A percentile compares a stretch with the other conserved stretches of the same genome.
Evolutionary conservation across 2,113 vertebrate genomes (phyloP).

Genomic region (Tricholaema leucomelas): DNA sequence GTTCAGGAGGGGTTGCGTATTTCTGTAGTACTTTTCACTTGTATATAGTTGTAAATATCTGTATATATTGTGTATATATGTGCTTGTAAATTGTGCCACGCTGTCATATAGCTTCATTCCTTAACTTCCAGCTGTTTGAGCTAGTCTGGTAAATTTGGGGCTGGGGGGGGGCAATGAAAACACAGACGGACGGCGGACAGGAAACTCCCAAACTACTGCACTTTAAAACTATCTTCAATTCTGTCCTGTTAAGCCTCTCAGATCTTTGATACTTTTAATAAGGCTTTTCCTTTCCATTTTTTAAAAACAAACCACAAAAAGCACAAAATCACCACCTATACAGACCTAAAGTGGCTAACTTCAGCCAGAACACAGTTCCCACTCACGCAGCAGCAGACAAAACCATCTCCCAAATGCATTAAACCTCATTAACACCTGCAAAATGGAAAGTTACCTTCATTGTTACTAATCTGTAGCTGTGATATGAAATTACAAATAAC

Average conservation of each 20-base stretch:
- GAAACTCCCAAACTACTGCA: too few species aligned
- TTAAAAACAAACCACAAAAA: not conserved
- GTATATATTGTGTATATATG: too few species aligned
- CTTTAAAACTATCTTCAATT: not conserved
- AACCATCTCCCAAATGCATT: not conserved
- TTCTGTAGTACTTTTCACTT: too few species aligned
- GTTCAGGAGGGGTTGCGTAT: too few species aligned
- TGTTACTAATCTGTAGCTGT: slow-evolving; percentile 14
- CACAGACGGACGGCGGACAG: too few species aligned
- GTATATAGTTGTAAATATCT: too few species aligned
- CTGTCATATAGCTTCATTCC: too few species aligned
- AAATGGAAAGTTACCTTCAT: not conserved
- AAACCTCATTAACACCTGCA: slow-evolving; percentile 29
- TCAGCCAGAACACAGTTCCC: not conserved
- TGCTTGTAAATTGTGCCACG: too few species aligned
- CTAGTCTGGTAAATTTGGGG: too few species aligned
- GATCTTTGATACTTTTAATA: not conserved
- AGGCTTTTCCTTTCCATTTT: not conserved
- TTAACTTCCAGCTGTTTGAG: too few species aligned
- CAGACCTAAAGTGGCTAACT: not conserved
- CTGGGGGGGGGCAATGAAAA: too few species aligned
- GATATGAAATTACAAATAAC: slow-evolving; percentile 2
- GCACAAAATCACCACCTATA: not conserved
- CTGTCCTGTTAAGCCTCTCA: not conserved
- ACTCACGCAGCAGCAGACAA: not conserved